phyloP scores from a whole-genome alignment of 1,140 invertebrate species.

The Drosophila gunungcola region DNA sequence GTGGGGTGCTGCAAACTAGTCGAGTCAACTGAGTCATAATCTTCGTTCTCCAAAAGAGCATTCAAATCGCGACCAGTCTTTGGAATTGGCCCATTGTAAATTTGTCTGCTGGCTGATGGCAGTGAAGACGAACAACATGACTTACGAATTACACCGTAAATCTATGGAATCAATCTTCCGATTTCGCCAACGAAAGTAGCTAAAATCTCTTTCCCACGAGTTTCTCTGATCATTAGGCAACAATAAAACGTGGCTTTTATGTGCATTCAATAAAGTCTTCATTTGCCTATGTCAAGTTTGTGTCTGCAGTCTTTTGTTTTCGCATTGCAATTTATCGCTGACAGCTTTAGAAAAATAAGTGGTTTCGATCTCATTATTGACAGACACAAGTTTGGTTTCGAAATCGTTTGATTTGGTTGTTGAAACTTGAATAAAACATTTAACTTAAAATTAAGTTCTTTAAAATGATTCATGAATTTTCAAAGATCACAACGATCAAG shows the following conservation, averaged over 20 bases:
- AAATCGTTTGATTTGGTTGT: neutral
- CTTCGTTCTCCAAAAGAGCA: slow-evolving; percentile 21
- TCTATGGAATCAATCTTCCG: slow-evolving; percentile 23
- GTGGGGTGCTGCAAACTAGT: slow-evolving; percentile 59
- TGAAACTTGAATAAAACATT: neutral
- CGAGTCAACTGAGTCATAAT: slow-evolving; percentile 35
- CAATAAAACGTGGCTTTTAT: slow-evolving; percentile 32
- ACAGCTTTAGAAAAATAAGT: neutral
- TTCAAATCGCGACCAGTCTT: slow-evolving; percentile 21
- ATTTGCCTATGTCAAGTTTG: slow-evolving; percentile 24
- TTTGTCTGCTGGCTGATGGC: slow-evolving; percentile 32
- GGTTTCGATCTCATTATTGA: slow-evolving; percentile 1
- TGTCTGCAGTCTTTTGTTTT: slow-evolving; percentile 27
- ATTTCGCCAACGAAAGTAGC: slow-evolving; percentile 35
- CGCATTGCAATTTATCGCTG: slow-evolving; percentile 22
- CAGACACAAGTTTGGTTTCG: slow-evolving; percentile 1
- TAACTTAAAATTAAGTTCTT: neutral
- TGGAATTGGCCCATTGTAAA: slow-evolving; percentile 33
- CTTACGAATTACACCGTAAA: slow-evolving; percentile 42
- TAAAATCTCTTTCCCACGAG: slow-evolving; percentile 39
- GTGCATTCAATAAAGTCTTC: slow-evolving; percentile 50
- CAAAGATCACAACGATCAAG: slow-evolving; percentile 8
- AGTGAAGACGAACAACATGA: slow-evolving; percentile 20
- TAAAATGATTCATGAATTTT: neutral
- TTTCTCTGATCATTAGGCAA: slow-evolving; percentile 38